Conservation (phyloP, 2,888 invertebrate species). For the Chymomyza caudatula region DNA sequence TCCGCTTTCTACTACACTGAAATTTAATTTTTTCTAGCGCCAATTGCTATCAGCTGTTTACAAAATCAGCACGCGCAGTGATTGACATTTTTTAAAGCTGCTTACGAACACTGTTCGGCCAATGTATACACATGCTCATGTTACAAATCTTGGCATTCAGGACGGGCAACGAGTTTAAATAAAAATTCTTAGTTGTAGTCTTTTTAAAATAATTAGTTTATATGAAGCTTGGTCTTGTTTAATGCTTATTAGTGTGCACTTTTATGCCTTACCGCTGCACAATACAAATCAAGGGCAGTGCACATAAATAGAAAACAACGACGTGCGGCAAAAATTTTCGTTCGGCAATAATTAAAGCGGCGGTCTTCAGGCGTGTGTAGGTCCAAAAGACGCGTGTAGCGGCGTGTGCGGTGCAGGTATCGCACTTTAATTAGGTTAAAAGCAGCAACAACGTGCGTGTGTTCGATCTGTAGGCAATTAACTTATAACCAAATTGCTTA, state of each 20-base stretch:
- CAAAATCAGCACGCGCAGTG: not conserved
- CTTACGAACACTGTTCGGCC: not conserved
- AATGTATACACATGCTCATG: not conserved
- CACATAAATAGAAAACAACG: constrained; percentile 9
- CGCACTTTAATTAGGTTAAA: constrained; percentile 62
- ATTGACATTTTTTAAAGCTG: not conserved
- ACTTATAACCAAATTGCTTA: not conserved
- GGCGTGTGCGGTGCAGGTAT: constrained; percentile 53
- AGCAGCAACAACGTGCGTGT: constrained; percentile 30
- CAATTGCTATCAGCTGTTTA: not conserved
- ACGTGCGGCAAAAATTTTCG: constrained; percentile 23
- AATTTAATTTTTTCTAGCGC: not conserved
- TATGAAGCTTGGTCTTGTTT: constrained; percentile 21
- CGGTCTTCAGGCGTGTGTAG: constrained; percentile 18
- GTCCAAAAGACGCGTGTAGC: constrained; percentile 30
- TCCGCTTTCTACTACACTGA: too few relatives aligned
- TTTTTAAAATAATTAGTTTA: constrained; percentile 27
- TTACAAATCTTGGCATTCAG: not conserved
- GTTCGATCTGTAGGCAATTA: constrained; percentile 23
- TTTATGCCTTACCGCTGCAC: constrained; percentile 19
- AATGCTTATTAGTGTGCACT: constrained; percentile 15
- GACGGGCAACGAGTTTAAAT: constrained; percentile 24
- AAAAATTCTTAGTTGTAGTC: constrained; percentile 42
- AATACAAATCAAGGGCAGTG: not conserved
- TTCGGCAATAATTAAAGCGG: constrained; percentile 30